phyloP scores from a whole-genome alignment of 2,797 vertebrate genomes.

The Iguana delicatissima region DNA sequence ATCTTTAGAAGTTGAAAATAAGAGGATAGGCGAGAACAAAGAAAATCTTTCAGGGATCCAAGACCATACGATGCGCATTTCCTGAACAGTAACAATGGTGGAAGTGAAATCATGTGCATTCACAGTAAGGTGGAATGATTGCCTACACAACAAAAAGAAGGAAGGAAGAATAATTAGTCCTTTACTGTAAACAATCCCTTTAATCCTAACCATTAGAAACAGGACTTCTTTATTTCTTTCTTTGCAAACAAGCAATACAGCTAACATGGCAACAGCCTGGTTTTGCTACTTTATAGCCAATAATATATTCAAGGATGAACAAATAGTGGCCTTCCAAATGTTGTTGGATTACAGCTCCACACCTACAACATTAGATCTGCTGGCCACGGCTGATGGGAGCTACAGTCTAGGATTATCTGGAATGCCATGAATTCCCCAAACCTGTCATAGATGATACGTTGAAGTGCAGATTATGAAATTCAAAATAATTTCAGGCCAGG shows the following conservation, averaged over 20 bases:
- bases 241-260: neutral
- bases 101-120: conserved; percentile 85
- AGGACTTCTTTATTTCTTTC: neutral
- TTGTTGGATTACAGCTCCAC: neutral
- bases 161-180: neutral
- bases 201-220: neutral
- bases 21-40: conserved; percentile 83
- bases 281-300: neutral
- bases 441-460: neutral
- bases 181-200: neutral
- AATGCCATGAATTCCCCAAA: no score
- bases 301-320: neutral
- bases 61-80: conserved; percentile 91
- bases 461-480: neutral
- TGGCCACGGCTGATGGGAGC: neutral
- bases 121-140: conserved; percentile 81
- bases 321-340: neutral
- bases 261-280: neutral
- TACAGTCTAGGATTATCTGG: no score
- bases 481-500: neutral
- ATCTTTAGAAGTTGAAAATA: conserved; percentile 84
- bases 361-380: neutral
- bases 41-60: conserved; percentile 92
- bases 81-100: conserved; percentile 81
- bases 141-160: conserved; percentile 70